These are phyloP conservation scores for Merops nubicus DNA, from an alignment of 2,113 vertebrate genomes.

Conservation along the genomic window DNA sequence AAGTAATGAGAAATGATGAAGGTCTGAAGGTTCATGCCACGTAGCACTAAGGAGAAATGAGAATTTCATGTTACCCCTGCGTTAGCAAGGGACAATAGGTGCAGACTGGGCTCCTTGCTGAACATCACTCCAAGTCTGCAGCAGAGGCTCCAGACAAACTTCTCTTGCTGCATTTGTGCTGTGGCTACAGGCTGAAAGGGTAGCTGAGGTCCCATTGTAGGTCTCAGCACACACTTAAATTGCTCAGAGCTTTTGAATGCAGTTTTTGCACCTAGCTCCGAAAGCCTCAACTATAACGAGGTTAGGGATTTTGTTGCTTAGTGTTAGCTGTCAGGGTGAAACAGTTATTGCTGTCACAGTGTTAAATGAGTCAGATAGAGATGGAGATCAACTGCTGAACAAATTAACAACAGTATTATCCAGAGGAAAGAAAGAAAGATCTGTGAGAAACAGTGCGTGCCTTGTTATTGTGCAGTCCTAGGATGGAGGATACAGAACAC, in stretches of 20 bases:
- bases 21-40: neutral
- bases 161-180: neutral
- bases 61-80: neutral
- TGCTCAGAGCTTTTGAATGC: neutral
- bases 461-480: neutral
- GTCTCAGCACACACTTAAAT: neutral
- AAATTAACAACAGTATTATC: neutral
- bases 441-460: neutral
- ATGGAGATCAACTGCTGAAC: neutral
- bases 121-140: neutral
- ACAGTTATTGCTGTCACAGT: neutral
- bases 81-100: neutral
- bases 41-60: neutral
- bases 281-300: neutral
- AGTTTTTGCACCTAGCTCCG: neutral
- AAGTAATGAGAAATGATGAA: neutral
- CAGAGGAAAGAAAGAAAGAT: neutral
- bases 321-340: neutral
- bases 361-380: neutral
- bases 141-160: neutral
- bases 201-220: neutral
- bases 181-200: neutral
- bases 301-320: neutral
- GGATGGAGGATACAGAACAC: neutral
- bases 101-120: neutral